Conservation (phyloP, 92 coral and sea anemone genomes). For the Hydrozoanthus gracilis region DNA sequence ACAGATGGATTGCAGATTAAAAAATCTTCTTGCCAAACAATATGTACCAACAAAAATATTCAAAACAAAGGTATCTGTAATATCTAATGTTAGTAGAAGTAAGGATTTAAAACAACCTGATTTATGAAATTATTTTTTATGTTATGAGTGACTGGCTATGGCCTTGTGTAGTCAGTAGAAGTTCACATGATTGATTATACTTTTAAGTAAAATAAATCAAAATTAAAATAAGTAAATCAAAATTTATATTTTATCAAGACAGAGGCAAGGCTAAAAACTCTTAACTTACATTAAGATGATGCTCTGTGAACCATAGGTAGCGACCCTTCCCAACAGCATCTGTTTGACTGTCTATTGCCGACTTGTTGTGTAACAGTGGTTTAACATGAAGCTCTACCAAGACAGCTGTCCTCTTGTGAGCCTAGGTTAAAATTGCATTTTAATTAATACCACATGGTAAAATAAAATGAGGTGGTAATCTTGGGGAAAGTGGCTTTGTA, state of each 20-base stretch:
- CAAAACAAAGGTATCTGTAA: no score
- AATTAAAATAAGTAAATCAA: neutral
- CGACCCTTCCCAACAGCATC: conserved; percentile 35
- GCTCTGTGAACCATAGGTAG: conserved; percentile 71
- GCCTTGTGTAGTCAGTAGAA: neutral
- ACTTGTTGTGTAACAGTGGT: conserved; percentile 24
- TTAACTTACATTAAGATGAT: conserved; percentile 64
- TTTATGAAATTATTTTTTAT: neutral
- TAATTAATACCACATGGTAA: neutral
- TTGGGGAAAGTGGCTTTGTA: conserved; percentile 1
- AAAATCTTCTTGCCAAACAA: neutral
- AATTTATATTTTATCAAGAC: neutral
- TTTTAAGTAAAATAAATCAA: neutral
- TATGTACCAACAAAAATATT: no score
- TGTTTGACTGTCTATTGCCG: neutral
- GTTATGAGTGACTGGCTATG: no score
- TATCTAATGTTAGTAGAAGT: neutral
- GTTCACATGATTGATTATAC: neutral
- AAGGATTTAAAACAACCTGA: neutral
- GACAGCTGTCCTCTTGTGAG: conserved; percentile 34
- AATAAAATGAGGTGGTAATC: conserved; percentile 1
- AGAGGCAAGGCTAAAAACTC: neutral
- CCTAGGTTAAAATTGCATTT: conserved; percentile 21
- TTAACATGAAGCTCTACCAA: conserved; percentile 67
- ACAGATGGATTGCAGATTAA: neutral